Evolutionary conservation across 1,140 invertebrate species (phyloP), one percentile per base, ranked within the genome.

Genomic region (Ephestia elutella): DNA sequence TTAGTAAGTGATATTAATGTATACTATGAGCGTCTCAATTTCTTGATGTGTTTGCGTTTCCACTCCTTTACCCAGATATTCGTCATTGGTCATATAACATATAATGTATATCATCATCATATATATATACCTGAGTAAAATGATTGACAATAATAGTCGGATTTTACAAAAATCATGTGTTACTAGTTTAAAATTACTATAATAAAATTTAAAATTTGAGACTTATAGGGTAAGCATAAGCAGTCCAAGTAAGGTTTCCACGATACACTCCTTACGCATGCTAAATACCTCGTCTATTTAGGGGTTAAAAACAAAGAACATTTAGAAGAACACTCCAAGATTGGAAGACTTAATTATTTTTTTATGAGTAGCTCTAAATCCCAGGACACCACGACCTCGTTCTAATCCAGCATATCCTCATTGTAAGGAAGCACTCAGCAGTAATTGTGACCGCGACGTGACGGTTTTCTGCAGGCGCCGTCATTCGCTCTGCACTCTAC

Each of bases 41-140:
- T 44, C 38, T 15, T 44, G 38, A 44, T 44, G 38, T 44, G 38
- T 44, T 44, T 44, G n/a, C 38, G 38, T 15, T 44, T 15, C 38
- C n/a, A 15, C 13, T 44, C 15, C 38, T 1, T 7, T 15, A 17
- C 13, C n/a, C 15, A 44, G 38, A 44, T 44, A 44, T 44, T 44
- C n/a, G 13, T 44, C 15, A 44, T 15, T 44, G 38, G 38, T 5
- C n/a, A 15, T 15, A 4, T 17, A 44, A 25, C 21, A 32, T 32
- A 4, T 32, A n/a, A n/a, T n/a, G n/a, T n/a, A n/a, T n/a, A n/a
- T n/a, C n/a, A n/a, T n/a, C n/a, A n/a, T n/a, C n/a, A n/a, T n/a
- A 4, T 10, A 4, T 8, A 32, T 1, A 32, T 10, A 32, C 30
- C 30, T 32, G 30, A 32, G 9, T 25, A 25, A 25, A 25, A 25